Base-by-base conservation (phyloP, 2,113 vertebrate species). In the Podiceps cristatus region DNA sequence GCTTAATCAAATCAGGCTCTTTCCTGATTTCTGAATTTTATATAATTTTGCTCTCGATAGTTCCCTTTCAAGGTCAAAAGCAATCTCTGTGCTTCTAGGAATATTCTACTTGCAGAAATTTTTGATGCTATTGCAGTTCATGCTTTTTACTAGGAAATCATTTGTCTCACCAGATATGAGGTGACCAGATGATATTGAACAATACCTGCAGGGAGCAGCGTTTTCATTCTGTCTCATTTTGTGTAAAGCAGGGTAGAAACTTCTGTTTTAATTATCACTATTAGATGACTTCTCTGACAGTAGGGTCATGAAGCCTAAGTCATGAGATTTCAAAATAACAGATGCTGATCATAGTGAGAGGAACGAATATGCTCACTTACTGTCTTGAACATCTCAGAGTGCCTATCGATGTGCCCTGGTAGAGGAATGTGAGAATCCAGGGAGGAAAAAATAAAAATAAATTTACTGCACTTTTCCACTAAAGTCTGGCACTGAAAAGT, bases 61-160 rank as follows among this genome's bases (percentile, higher is more conserved):
- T 58, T 91, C 64, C 35, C 62, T 91, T 97, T 86, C 86, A 93
- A 96, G 93, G 94, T 96, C 74, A 96, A 68, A 96, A 78, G 55
- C 45, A 89, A 85, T 74, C 83, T 93, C 45, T 35, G 62, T 67
- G 79, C 84, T 90, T 96, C 86, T 75, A 85, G 73, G 91, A 79
- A 79, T 42, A 59, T 66, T 87, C 84, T 37, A 29, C 60, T 79
- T 50, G 69, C 69, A 94, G 84, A 59, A 64, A 18, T 62, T 73
- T 73, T 59, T 60, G 35, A 76, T 79, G 73, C 52, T 85, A 1
- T 35, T 63, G 9, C 28, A 77, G 68, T 74, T 94, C 9, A 8
- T 72, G 66, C 18, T 91, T 95, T 96, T 85, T 75, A 40, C 33
- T 52, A 53, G 86, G 45, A 86, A 84, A 74, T 50, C 19, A 4